These are phyloP conservation scores for Oxyura jamaicensis DNA, from an alignment of 2,113 vertebrate genomes.

Conservation along the genomic window DNA sequence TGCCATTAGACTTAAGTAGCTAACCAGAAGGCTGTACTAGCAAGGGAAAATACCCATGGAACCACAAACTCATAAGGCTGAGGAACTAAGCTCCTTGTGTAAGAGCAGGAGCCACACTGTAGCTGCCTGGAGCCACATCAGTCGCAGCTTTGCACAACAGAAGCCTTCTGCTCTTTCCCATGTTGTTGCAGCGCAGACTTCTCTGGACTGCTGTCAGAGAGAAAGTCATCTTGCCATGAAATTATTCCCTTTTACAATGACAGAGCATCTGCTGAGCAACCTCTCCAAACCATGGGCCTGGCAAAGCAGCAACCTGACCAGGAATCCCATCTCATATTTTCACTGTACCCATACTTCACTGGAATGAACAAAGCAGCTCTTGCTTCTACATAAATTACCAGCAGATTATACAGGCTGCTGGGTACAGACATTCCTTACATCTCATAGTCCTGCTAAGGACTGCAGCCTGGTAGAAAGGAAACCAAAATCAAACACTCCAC, in stretches of 20 bases:
- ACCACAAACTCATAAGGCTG: neutral
- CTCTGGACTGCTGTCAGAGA: neutral
- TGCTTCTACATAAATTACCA: neutral
- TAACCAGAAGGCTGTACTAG: neutral
- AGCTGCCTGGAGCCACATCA: neutral
- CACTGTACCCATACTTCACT: neutral
- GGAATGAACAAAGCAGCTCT: neutral
- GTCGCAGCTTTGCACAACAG: neutral
- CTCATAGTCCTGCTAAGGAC: neutral
- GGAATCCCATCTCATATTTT: neutral
- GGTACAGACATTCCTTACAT: neutral
- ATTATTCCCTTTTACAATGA: neutral
- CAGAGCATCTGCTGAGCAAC: neutral
- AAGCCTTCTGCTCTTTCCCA: neutral
- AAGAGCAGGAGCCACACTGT: neutral
- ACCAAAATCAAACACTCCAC: slow-evolving; percentile 16
- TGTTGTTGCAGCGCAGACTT: neutral
- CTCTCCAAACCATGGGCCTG: neutral
- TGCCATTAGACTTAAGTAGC: neutral
- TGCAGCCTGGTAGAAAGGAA: neutral
- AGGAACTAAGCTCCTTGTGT: neutral
- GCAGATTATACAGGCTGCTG: neutral
- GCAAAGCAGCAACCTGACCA: neutral
- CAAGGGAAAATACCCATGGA: neutral
- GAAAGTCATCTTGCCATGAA: neutral